These are phyloP conservation scores for Erannis defoliaria DNA, from an alignment of 2,888 invertebrate genomes.

Conservation along the genomic window DNA sequence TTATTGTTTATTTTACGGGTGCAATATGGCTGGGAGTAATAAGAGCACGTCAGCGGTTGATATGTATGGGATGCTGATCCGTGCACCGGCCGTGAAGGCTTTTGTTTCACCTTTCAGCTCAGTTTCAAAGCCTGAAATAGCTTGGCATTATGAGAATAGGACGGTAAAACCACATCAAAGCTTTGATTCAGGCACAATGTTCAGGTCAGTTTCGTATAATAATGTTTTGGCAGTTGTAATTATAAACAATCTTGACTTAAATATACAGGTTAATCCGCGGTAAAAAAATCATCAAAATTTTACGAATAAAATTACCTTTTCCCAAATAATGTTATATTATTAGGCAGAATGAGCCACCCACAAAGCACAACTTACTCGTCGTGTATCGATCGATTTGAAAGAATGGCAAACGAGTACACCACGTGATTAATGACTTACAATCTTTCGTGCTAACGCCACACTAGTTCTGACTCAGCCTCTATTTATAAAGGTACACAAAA, in stretches of 20 bases:
- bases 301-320: background rate
- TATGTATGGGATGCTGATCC: slow-evolving; percentile 21
- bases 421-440: slow-evolving; percentile 60
- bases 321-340: slow-evolving; percentile 30
- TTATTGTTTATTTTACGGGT: slow-evolving; percentile 52
- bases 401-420: slow-evolving; percentile 58
- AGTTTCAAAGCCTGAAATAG: slow-evolving; percentile 24
- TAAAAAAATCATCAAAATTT: background rate
- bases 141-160: background rate
- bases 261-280: background rate
- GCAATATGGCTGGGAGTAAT: slow-evolving; percentile 34
- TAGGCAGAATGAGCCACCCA: slow-evolving; percentile 59
- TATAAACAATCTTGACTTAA: background rate
- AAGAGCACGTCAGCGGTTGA: slow-evolving; percentile 31
- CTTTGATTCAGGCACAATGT: slow-evolving; percentile 2
- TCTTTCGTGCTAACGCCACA: slow-evolving; percentile 44
- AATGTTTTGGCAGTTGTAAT: background rate
- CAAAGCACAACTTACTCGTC: slow-evolving; percentile 61
- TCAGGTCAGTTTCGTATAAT: background rate
- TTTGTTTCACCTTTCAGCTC: slow-evolving; percentile 21
- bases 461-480: slow-evolving; percentile 34
- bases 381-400: slow-evolving; percentile 56
- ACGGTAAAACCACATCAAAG: slow-evolving; percentile 9
- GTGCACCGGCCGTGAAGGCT: slow-evolving; percentile 5
- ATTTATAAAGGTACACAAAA: slow-evolving; percentile 34